These are phyloP conservation scores for Ctenicera cuprea DNA, from an alignment of 2,888 invertebrate genomes.

Conservation along the genomic window DNA sequence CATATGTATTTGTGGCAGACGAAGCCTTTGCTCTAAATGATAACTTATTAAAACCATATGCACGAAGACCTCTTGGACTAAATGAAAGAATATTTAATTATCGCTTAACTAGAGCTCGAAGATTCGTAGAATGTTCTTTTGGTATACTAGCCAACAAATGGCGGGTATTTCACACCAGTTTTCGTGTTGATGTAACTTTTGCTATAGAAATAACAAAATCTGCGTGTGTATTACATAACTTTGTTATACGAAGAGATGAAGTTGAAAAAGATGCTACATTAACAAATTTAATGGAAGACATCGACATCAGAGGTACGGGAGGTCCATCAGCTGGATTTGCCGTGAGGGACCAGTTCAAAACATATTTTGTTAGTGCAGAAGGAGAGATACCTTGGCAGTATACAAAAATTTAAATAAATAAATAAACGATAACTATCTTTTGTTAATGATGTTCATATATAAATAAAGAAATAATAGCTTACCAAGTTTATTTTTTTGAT, in stretches of 20 bases:
- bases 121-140: no score
- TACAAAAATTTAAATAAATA: not conserved
- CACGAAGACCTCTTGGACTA: no score
- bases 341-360: not conserved
- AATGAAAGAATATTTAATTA: no score
- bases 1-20: no score
- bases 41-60: no score
- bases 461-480: no score
- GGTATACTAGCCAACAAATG: no score
- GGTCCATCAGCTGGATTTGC: not conserved
- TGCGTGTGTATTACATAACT: slow-evolving; percentile 21
- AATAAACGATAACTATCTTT: no score
- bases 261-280: not conserved
- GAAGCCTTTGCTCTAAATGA: no score
- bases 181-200: not conserved
- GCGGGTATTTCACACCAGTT: slow-evolving; percentile 8
- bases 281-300: not conserved
- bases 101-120: no score
- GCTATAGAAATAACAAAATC: slow-evolving; percentile 12
- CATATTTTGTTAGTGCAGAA: slow-evolving; percentile 11
- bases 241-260: slow-evolving; percentile 11
- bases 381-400: slow-evolving; percentile 21
- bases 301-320: not conserved
- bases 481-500: not conserved
- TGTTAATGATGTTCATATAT: no score